Evolutionary conservation across 2,888 invertebrate genomes (phyloP), one percentile per base, ranked within the genome.

Genomic region (Troglohyphantes excavatus): DNA sequence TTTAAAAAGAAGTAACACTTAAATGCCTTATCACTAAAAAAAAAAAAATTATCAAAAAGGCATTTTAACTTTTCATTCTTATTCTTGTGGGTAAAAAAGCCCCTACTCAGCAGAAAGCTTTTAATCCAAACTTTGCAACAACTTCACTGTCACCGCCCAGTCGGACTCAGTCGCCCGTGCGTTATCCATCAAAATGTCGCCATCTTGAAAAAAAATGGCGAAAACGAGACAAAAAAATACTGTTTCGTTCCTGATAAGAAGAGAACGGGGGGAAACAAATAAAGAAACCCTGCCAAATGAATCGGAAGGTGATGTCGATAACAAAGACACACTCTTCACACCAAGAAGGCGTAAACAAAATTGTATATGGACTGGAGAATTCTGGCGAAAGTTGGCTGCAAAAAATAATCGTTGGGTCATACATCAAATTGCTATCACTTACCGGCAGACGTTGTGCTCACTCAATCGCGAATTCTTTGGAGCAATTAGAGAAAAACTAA

Each of bases 381-480:
- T 23, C 21, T 27, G 61, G 17, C 9, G 9, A 13, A 46, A 73
- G 46, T 21, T 17, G 6, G 63, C 46, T 1, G 39, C 27, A 33
- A 70, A 67, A 85, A 86, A 78, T 75, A 67, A 70, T 78, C 78
- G 46, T 21, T 11, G 61, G 75, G 88, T 76, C 76, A 89, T 89
- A 82, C 88, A 89, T 89, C 88, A 89, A 88, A 76, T 76, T 89
- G 88, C 88, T 89, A 89, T 89, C 88, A 89, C 82, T 68, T 39
- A 75, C 82, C 53, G 76, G 43, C 88, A 89, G 82, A 82, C 82
- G 88, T 53, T 43, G 82, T 82, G 88, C n/a, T 75, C 88, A 68
- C 43, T 89, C 67, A 82, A 61, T 73, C 88, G 88, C 11, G 70
- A 89, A 89, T 73, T 73, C 76, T 76, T 67, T 61, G 87, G 61